phyloP scores from a whole-genome alignment of 2,888 invertebrate genomes.

The Prosapia bicincta region DNA sequence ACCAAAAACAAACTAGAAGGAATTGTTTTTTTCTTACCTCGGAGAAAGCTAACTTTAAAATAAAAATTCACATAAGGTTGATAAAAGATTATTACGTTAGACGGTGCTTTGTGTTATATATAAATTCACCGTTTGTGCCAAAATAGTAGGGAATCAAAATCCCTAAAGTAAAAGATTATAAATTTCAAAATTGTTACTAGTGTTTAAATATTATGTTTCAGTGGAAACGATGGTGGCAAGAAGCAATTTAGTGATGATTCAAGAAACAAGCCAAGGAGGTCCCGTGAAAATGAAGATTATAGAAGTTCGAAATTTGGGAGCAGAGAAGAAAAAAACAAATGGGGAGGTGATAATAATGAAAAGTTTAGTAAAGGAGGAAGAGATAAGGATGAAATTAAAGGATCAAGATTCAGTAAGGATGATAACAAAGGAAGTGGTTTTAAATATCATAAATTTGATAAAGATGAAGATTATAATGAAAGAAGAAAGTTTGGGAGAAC shows the following conservation, averaged over 20 bases:
- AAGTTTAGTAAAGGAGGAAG: background rate
- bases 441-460: slow-evolving; percentile 7
- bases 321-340: slow-evolving; percentile 30
- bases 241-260: background rate
- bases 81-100: no score
- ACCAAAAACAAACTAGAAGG: no score
- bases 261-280: slow-evolving; percentile 21
- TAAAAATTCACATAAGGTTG: no score
- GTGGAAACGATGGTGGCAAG: background rate
- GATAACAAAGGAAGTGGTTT: slow-evolving; percentile 18
- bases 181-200: no score
- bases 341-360: background rate
- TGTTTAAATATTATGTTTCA: background rate
- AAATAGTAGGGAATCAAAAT: no score
- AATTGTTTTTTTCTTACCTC: no score
- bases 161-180: no score
- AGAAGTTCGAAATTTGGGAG: slow-evolving; percentile 31
- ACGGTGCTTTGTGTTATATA: no score
- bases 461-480: slow-evolving; percentile 12
- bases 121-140: no score
- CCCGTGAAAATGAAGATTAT: slow-evolving; percentile 22
- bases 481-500: background rate
- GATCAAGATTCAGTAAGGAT: slow-evolving; percentile 38
- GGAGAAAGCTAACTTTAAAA: no score
- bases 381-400: slow-evolving; percentile 32